Evolutionary conservation across 2,113 vertebrate species (phyloP).

Genomic region (Eupsittula cactorum): DNA sequence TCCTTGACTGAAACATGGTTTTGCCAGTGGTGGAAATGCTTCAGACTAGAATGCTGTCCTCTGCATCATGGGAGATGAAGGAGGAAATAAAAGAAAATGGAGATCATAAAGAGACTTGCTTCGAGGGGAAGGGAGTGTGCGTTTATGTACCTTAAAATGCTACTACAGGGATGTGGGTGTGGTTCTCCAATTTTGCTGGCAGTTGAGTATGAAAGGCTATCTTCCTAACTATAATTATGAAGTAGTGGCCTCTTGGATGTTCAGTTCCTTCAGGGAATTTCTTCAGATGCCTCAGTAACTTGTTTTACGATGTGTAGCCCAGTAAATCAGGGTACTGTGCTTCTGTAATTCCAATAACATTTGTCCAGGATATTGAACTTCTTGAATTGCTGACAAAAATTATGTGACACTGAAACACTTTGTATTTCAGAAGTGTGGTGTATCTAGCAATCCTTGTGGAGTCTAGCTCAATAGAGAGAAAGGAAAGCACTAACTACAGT

Average conservation of each 20-base stretch:
- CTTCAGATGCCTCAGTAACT: not conserved
- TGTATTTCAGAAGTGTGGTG: fast-evolving
- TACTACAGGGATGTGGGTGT: fast-evolving
- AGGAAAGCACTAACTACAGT: fast-evolving
- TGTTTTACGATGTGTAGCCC: fast-evolving
- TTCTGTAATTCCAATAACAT: fast-evolving
- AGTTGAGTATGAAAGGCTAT: not conserved
- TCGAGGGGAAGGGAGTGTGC: not conserved
- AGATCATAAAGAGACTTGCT: not conserved
- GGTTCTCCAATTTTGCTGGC: not conserved
- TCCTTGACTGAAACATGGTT: not conserved
- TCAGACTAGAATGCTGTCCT: fast-evolving
- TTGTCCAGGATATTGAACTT: fast-evolving
- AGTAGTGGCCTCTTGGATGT: not conserved
- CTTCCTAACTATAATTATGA: fast-evolving
- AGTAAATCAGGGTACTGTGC: fast-evolving
- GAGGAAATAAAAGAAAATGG: not conserved
- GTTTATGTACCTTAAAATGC: not conserved
- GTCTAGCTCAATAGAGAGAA: too few relatives aligned
- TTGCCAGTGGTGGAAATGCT: not conserved
- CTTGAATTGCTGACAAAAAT: not conserved
- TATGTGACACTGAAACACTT: fast-evolving
- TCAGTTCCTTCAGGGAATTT: not conserved
- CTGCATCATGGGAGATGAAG: fast-evolving
- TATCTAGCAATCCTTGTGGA: too few relatives aligned